Evolutionary conservation across 2,113 vertebrate species (phyloP), one percentile per base, ranked within the genome.

Genomic region (Anolis carolinensis): DNA sequence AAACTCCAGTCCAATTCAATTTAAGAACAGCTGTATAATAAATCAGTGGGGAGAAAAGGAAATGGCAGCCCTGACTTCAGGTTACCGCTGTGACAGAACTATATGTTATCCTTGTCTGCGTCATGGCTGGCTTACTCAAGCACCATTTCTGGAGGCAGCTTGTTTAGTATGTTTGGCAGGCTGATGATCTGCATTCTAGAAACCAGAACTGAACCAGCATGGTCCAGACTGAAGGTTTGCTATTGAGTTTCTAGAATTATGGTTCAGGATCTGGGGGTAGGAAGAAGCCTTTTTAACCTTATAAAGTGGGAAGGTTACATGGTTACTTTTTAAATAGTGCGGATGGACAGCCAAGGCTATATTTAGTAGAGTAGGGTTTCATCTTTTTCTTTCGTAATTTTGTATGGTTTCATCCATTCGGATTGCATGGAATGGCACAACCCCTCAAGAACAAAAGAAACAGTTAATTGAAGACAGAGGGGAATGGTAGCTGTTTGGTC

Each of bases 1-100:
- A 80, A 39, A 16, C 34, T 90, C 39, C 21, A 14, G 10, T 52
- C 86, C 72, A 62, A 1, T 63, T 23, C 55, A 82, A 52, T 86
- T 89, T 82, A 65, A 82, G 67, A 86, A 87, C 62, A 76, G 5
- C 32, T 74, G 8, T 50, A 9, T 44, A 72, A 83, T 55, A 72
- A 8, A 77, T 71, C 25, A 16, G 3, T 25, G 3, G 65, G 3
- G 48, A 30, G 30, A 55, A 25, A 82, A 1, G 62, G 36, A 87
- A 86, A 9, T 21, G 25, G 4, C 11, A 77, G 75, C 65, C 86
- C 0, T 6, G 20, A 32, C 87, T 83, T 71, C 63, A 73, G 4
- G 30, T 9, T 21, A 32, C 59, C 27, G 44, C 44, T 39, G 4
- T 14, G 55, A 67, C 39, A 65, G 67, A 72, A n/a, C 18, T 34